Evolutionary conservation across 1,140 invertebrate species (phyloP), one percentile per base, ranked within the genome.

Genomic region (Drosophila melanica): DNA sequence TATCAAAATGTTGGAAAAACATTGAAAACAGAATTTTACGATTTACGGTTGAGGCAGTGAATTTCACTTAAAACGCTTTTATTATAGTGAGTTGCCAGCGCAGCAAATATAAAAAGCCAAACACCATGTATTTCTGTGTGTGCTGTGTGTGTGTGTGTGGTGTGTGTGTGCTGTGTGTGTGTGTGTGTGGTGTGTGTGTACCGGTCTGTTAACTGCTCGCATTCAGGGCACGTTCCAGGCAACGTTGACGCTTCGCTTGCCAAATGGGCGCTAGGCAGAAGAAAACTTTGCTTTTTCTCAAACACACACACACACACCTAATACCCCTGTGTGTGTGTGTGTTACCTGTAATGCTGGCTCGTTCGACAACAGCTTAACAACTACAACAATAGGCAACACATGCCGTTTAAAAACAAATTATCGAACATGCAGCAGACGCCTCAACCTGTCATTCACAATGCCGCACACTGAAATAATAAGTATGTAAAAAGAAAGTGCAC

Each of bases 31-130:
- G 67, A 81, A 86, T 79, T 87, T 86, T 86, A 86, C 81, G 81
- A 81, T 86, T 86, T 87, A 86, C 82, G 75, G 63, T 77, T 65
- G 54, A 72, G 82, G 78, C 57, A 79, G 79, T 87, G 82, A 87
- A 87, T 87, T 87, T 87, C 82, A 87, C 82, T 87, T 87, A 89
- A 87, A 87, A 87, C 86, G 77, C 82, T 82, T 87, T 87, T 87
- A 89, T 87, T 87, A 87, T 89, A 71, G 72, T 70, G 62, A 47
- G 53, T 66, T 63, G 60, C 73, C 68, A 63, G 63, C 69, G 63
- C 48, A 63, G 16, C 47, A 51, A 59, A 60, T 66, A 47, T 45
- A 50, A 64, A 70, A 55, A 42, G 7, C 23, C 58, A 69, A 62
- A 62, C 39, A 62, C 23, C 50, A n/a, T 16, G 14, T 55, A 44